These are phyloP conservation scores for Tauraco hartlaubi DNA, from an alignment of 2,797 vertebrate species.

Conservation along the genomic window DNA sequence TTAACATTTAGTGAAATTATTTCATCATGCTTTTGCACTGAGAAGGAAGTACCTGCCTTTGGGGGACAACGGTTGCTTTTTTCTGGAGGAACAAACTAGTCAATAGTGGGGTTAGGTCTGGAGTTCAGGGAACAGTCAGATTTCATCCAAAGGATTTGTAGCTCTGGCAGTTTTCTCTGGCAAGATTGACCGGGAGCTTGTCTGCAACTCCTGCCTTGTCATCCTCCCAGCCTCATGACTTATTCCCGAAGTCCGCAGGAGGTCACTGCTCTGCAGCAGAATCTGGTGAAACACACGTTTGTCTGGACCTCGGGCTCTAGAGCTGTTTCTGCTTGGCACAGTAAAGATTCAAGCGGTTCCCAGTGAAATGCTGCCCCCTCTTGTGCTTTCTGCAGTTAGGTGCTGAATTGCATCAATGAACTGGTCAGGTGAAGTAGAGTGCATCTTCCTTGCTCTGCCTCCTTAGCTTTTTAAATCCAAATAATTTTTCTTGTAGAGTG, in stretches of 20 bases:
- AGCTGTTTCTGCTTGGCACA: not conserved
- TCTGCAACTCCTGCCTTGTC: not conserved
- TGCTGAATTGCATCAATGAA: not conserved
- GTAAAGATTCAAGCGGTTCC: not conserved
- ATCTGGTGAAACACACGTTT: not conserved
- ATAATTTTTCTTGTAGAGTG: not conserved
- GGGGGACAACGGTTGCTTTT: not conserved
- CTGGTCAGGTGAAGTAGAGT: not conserved
- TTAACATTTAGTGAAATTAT: not conserved
- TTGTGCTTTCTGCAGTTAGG: not conserved
- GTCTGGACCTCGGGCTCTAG: fast-evolving
- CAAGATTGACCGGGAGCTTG: not conserved
- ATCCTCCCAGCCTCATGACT: not conserved
- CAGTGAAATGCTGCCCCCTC: slow-evolving; percentile 53
- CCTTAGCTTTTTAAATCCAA: not conserved
- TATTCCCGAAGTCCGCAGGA: not conserved
- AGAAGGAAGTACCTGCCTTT: not conserved
- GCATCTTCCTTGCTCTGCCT: not conserved
- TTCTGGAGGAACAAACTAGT: not conserved
- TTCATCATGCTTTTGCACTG: not conserved
- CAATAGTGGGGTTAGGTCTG: not conserved
- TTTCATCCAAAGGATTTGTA: not conserved
- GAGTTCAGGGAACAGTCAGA: not conserved
- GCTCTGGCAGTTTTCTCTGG: not conserved
- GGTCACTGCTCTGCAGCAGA: not conserved